Base-by-base conservation (phyloP, 2,797 vertebrate genomes). In the Coluber constrictor region DNA sequence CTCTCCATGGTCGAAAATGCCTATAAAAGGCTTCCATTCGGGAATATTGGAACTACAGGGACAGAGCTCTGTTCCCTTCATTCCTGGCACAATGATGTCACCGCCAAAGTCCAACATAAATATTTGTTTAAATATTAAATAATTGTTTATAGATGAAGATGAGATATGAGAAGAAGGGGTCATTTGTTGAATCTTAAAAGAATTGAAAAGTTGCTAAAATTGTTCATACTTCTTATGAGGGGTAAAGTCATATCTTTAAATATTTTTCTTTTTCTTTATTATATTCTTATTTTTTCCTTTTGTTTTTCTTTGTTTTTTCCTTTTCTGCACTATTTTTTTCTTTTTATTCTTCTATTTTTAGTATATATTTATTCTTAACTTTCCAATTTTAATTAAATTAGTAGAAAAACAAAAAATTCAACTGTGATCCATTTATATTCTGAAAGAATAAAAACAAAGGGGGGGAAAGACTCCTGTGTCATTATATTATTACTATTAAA, bases 401-500 rank as follows among this genome's bases (percentile, higher is more conserved):
- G 10, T 74, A 74, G n/a, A 37, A 74, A 88, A 91, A 91, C 47
- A 63, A 43, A 47, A 93, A 63, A 83, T n/a, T 91, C 56, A 93
- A 83, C 88, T 51, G 29, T 20, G n/a, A 89, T 83, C 47, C 86
- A 91, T 89, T 93, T 90, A 74, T 56, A 93, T 88, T 60, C 9
- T 16, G 56, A 91, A 93, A 91, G 60, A 43, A 56, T 88, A 89
- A 91, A 86, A 89, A 89, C 83, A 93, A 83, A 32, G 29, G 87
- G 32, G 18, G 25, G 79, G 88, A 91, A 90, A 56, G 55, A 91
- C 83, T 86, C 90, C 32, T 25, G n/a, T 91, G 66, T 93, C 57
- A 66, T 93, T 91, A 93, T 93, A 91, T 91, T 70, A 74, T 91
- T 93, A 91, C 4, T 32, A 89, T 93, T 93, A 93, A 93, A 89